A percentile compares a stretch with the other conserved stretches of the same genome.
Conservation (phyloP, 2,888 invertebrate genomes). For the Molorchus minor region DNA sequence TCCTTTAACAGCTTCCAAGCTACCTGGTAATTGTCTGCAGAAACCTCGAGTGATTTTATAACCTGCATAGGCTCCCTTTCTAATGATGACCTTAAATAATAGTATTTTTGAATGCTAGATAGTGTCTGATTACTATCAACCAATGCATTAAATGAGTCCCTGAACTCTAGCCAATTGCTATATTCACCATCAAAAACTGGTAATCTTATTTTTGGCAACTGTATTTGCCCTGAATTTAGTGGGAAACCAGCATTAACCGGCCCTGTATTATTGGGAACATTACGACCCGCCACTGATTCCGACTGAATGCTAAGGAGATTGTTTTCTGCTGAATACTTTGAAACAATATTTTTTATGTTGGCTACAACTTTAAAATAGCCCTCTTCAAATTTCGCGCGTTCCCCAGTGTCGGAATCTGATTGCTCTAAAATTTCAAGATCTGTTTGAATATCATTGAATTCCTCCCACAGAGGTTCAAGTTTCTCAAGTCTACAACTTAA, state of each 20-base stretch:
- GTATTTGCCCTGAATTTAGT: too few species aligned
- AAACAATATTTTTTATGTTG: too few species aligned
- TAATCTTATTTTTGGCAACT: conserved; percentile 13
- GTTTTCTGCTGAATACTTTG: too few species aligned
- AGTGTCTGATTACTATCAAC: not conserved
- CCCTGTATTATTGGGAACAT: not conserved
- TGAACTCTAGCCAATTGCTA: conserved; percentile 23
- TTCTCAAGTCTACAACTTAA: not conserved
- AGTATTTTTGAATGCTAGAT: not conserved
- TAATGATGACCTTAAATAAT: not conserved
- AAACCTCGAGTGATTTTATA: not conserved
- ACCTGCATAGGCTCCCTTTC: not conserved
- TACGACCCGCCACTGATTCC: not conserved
- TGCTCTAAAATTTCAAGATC: not conserved
- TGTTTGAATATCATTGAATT: conserved; percentile 11
- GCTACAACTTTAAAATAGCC: not conserved
- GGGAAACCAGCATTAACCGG: not conserved
- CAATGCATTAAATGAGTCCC: not conserved
- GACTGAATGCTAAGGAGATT: conserved; percentile 1
- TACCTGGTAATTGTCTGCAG: not conserved
- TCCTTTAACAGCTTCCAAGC: not conserved
- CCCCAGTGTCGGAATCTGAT: not conserved
- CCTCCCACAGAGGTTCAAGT: conserved; percentile 4
- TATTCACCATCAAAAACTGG: conserved; percentile 25
- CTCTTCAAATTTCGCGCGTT: not conserved